phyloP scores from a whole-genome alignment of 2,797 vertebrate species.

The Australoheros facetus region DNA sequence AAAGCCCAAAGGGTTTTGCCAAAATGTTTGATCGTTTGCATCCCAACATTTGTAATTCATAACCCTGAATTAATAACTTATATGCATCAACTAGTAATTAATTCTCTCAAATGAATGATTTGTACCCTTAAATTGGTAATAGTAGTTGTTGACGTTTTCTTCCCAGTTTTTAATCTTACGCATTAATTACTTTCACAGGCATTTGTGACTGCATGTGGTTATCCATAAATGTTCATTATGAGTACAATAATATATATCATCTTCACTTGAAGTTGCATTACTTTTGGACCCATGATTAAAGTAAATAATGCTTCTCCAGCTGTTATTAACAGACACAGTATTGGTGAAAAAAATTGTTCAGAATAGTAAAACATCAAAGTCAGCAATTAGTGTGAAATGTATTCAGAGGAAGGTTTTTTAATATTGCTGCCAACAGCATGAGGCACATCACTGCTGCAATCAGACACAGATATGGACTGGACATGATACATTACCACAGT shows the following conservation, averaged over 20 bases:
- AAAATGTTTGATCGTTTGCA: not conserved
- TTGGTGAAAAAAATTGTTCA: slow-evolving; percentile 5
- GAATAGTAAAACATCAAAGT: slow-evolving; percentile 16
- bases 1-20: not conserved
- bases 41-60: not conserved
- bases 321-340: slow-evolving; percentile 14
- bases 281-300: slow-evolving; percentile 25
- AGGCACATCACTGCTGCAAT: slow-evolving; percentile 16
- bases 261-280: not conserved
- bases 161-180: not conserved
- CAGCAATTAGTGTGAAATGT: slow-evolving; percentile 11
- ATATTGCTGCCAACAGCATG: not conserved
- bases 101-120: not conserved
- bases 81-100: not conserved
- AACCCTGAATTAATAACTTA: not conserved
- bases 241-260: not conserved
- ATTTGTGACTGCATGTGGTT: slow-evolving; percentile 17
- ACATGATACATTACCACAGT: slow-evolving; percentile 33
- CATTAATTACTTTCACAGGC: not conserved
- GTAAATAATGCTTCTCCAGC: slow-evolving; percentile 19
- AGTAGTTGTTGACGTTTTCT: not conserved
- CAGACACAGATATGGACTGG: slow-evolving; percentile 23
- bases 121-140: not conserved
- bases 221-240: slow-evolving; percentile 9
- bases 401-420: slow-evolving; percentile 1